Evolutionary conservation across 2,113 vertebrate species (phyloP), one percentile per base, ranked within the genome.

Genomic region (Sarotherodon lohbergeri): DNA sequence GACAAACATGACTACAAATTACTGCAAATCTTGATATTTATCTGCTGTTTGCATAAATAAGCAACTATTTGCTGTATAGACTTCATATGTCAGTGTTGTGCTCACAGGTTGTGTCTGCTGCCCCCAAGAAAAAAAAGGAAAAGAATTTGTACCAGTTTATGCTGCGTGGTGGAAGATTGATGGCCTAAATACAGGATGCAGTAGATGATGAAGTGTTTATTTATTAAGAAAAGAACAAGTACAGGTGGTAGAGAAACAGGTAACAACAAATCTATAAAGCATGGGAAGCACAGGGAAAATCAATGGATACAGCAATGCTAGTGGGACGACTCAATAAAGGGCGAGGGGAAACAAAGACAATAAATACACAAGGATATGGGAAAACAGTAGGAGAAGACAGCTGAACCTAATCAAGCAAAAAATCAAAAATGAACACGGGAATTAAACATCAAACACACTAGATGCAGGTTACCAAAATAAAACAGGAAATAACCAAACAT

Each of bases 361-460:
- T 2, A 36, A 36, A 66, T 34, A 2, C 32, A 66, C 32, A 39
- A 66, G 32, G 17, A 39, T 36, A 36, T 19, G 17, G 32, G 32
- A 36, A 43, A 63, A 63, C 29, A 19, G 14, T 19, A 0, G 29
- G 16, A 5, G 29, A 63, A 63, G 29, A 34, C 16, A 63, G 59
- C 0, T 36, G 32, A 34, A 63, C 5, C 9, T 63, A 63, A 34
- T 63, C 29, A 63, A 0, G 0, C 5, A 19, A 19, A 11, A 19
- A 19, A 63, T 34, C 3, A 6, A 17, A 59, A 61, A 32, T 29
- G 3, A 59, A 59, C 27, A 59, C 14, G 14, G 56, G 14, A 57
- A 29, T 57, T 57, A 57, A 29, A 16, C 56, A 57, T 57, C 24
- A 59, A 59, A 59, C 2, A 61, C 14, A 61, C 8, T 32, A 6